Base-by-base conservation (phyloP, 64 coral and sea anemone species). In the Cladopsammia gracilis region DNA sequence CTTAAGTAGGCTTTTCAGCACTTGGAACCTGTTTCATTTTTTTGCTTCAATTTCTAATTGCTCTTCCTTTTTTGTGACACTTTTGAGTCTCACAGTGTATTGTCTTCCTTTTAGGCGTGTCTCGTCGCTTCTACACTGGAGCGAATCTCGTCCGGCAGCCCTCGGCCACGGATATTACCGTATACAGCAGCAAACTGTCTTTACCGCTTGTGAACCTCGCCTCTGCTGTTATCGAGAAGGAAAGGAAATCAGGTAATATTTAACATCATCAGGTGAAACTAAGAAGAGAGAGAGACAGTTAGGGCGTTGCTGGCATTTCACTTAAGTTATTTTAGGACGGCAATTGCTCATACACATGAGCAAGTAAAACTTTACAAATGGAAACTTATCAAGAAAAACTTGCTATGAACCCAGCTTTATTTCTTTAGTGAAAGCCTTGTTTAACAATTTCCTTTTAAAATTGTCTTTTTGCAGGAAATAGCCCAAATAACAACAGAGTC, bases 141-240 rank as follows among this genome's bases (percentile, higher is more conserved):
- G 10, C 64, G 62, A 90, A 90, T 46, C 9, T 90, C 13, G 19
- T 19, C 7, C 43, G 25, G 45, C 34, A 20, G 49, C 8, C 49
- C 0, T 79, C 88, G 8, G 10, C 48, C 13, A 50, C 75, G n/a
- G 76, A 84, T 13, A 24, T 71, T 10, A 81, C 76, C 45, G 62
- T 77, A 20, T 64, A 70, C n/a, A 20, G 19, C 22, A 90, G 78
- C n/a, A 90, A 53, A 69, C 16, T 73, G 24, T 45, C 54, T 43
- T 59, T 87, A 20, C 76, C 52, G 12, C 25, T 70, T 10, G 24
- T 78, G 4, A 50, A 58, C 16, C 25, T 57, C 14, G 15, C 48
- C 64, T 46, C n/a, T 53, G 48, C 23, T 78, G 18, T 20, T 22
- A 48, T 19, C 48, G 16, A 45, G 15, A 34, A 46, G 52, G 19